Percentiles rank a stretch among this genome's conserved stretches.
phyloP scores from a whole-genome alignment of 2,797 vertebrate genomes.

The Enteromius trimaculatus region DNA sequence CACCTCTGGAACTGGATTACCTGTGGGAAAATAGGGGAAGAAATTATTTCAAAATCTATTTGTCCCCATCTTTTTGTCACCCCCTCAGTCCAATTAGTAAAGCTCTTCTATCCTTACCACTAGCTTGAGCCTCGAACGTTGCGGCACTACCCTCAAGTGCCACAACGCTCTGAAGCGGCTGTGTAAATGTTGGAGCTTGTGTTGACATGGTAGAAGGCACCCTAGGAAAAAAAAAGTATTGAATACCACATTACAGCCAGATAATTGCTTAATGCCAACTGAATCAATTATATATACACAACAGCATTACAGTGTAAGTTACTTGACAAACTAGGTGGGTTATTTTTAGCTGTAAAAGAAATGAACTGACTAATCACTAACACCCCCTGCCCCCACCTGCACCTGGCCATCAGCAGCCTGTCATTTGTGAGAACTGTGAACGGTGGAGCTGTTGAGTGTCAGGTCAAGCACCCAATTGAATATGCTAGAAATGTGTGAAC shows the following conservation, averaged over 20 bases:
- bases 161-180: slow-evolving; percentile 96
- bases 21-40: slow-evolving; percentile 67
- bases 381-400: slow-evolving; percentile 30
- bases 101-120: slow-evolving; percentile 82
- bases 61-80: too few relatives aligned
- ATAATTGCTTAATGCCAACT: not conserved
- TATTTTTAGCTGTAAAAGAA: slow-evolving; percentile 42
- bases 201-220: slow-evolving; percentile 91
- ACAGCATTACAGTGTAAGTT: not conserved
- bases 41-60: too few relatives aligned
- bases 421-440: slow-evolving; percentile 54
- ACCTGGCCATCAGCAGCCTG: slow-evolving; percentile 54
- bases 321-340: not conserved
- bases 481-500: slow-evolving; percentile 66
- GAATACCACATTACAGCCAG: not conserved
- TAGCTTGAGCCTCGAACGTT: slow-evolving; percentile 96
- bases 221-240: slow-evolving; percentile 70
- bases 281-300: not conserved
- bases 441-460: slow-evolving; percentile 43
- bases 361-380: slow-evolving; percentile 57
- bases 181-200: slow-evolving; percentile 94
- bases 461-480: slow-evolving; percentile 58
- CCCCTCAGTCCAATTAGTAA: too few relatives aligned
- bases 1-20: slow-evolving; percentile 98
- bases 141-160: slow-evolving; percentile 99